Base-by-base conservation (phyloP, 2,113 vertebrate species). In the Osmerus mordax region DNA sequence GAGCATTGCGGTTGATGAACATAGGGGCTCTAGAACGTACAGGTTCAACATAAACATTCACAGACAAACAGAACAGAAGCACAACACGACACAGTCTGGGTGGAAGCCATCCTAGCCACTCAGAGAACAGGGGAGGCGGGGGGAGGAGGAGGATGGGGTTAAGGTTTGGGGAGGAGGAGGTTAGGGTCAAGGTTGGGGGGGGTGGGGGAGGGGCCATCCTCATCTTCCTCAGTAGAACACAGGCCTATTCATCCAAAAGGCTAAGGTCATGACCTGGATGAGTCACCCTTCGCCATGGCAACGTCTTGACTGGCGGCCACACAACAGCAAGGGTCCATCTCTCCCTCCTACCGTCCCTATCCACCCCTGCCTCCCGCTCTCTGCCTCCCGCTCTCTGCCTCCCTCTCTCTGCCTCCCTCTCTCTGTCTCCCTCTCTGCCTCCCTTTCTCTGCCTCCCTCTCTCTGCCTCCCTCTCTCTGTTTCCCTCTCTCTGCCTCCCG, bases 221-320 rank as follows among this genome's bases (percentile, higher is more conserved):
- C 18, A 60, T 23, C 16, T 19, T 60, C 2, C 18, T 60, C 58
- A 8, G 59, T n/a, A 76, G 60, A 81, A 85, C 72, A 75, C 70
- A 78, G 71, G 72, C 53, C 54, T 63, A 70, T 74, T 86, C 76
- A 74, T 65, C 70, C 62, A 81, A 16, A 21, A 66, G 67, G 75
- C 71, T 53, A 65, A 79, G 84, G 77, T 80, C 61, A 14, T 65
- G 78, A 84, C 76, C 82, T 68, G n/a, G 65, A 79, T 83, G 78
- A 84, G 75, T 87, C 80, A 81, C 47, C 56, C 77, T 18, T 65
- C 58, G 72, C 74, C 76, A 70, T 65, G 72, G 73, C 84, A 86
- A 81, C 86, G 81, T 81, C 58, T 64, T 60, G 72, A 72, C 63
- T 28, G 58, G 55, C 76, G 76, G 81, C 84, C 75, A 87, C 79